Percentiles rank a stretch among this genome's conserved stretches.
These are phyloP conservation scores for Drosophila pseudoananassae DNA, from an alignment of 1,140 invertebrate species.

Conservation along the genomic window DNA sequence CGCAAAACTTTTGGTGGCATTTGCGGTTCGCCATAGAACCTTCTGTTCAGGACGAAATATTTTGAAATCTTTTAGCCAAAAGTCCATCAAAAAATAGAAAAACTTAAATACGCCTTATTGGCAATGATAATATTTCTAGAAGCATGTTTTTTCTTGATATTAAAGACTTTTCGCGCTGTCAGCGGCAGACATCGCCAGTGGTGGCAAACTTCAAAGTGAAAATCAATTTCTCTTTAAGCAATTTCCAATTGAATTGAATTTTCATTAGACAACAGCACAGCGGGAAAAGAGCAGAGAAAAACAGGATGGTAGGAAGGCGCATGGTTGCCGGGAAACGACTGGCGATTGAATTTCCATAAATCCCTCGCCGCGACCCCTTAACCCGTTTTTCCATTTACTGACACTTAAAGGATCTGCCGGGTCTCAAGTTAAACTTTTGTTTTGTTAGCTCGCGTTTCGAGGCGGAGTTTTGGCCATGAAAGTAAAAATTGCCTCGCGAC, in stretches of 20 bases:
- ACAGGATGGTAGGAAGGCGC: not conserved
- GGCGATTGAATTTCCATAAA: constrained; percentile 64
- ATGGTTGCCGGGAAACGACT: constrained; percentile 31
- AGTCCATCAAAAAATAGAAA: no score
- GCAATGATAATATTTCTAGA: not conserved
- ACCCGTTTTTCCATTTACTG: constrained; percentile 55
- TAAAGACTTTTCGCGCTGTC: constrained; percentile 39
- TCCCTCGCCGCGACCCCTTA: constrained; percentile 20
- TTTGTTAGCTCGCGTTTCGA: constrained; percentile 14
- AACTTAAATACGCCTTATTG: no score
- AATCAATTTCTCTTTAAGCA: constrained; percentile 71
- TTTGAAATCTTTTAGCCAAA: no score
- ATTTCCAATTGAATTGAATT: constrained; percentile 73
- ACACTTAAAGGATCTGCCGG: constrained; percentile 60
- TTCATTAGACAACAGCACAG: constrained; percentile 62
- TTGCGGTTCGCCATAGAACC: no score
- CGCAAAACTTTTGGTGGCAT: no score
- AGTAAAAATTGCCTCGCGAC: constrained; percentile 27
- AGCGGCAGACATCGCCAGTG: constrained; percentile 45
- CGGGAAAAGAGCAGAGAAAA: constrained; percentile 21
- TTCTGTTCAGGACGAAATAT: no score
- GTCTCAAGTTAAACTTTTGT: constrained; percentile 38
- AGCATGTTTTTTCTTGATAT: not conserved
- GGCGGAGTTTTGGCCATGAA: constrained; percentile 37
- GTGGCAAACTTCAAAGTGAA: constrained; percentile 64